Base-by-base conservation (phyloP, 37 sponge, comb jelly and placozoan species). In the Aplysina aerophoba region DNA sequence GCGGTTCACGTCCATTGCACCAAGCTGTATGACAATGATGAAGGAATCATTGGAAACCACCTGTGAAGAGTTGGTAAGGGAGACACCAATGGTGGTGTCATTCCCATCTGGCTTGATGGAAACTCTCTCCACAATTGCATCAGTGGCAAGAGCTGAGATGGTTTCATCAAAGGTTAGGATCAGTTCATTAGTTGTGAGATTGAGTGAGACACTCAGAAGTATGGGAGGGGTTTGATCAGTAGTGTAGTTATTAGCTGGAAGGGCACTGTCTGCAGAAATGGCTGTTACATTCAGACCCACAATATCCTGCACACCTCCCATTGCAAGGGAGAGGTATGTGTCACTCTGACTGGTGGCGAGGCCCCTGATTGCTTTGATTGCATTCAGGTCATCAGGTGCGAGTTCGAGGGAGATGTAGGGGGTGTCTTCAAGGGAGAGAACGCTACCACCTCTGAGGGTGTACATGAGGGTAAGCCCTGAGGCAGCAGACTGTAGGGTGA, bases 111-210 rank as follows among this genome's bases (percentile, higher is more conserved):
- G 87, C 15, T 78, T 65, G 1, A 93, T 34, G 41, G 91, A 85
- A 40, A 93, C 59, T 39, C 66, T 39, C 4, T 55, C 56, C 17
- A 95, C 61, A 13, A 73, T 62, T 15, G 82, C 80, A 56, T 82
- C 83, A 13, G 4, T 15, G 5, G 41, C 54, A 22, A 75, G 78
- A 24, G 44, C 53, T 16, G 90, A 92, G 14, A 97, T 66, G 27
- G 97, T 97, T 68, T 97, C 97, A 73, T 94, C 94, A 84, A 97
- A 97, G 17, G 91, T 90, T 21, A 97, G 81, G 15, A 59, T 22
- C 25, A 97, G 69, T 25, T 86, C 84, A 55, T 91, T 83, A 16
- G 58, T 65, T 22, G 92, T 94, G n/a, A 97, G 85, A 38, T 97
- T 90, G 39, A 97, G 86, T 15, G 75, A 55, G 56, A 94, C 92